Conservation (phyloP, 2,797 vertebrate genomes). For the Kryptolebias ocellatus region DNA sequence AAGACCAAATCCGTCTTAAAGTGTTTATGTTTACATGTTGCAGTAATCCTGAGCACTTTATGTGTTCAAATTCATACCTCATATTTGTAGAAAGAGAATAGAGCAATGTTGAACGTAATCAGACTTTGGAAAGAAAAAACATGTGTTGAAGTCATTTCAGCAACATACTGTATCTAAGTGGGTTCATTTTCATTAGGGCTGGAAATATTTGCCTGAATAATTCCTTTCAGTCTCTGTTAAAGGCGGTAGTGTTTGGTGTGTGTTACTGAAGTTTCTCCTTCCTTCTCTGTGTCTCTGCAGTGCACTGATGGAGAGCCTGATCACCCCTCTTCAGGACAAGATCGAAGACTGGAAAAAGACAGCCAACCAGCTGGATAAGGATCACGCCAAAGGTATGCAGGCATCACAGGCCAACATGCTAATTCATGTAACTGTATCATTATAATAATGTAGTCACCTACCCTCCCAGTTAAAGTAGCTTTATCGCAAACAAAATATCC, state of each 20-base stretch:
- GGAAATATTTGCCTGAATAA: not conserved
- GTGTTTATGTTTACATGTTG: not conserved
- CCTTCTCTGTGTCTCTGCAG: slow-evolving; percentile 65
- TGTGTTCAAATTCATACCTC: too few relatives aligned
- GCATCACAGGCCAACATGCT: not conserved
- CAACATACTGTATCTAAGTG: too few relatives aligned
- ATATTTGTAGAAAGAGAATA: not conserved
- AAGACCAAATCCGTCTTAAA: not conserved
- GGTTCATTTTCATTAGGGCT: too few relatives aligned
- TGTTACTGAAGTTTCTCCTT: not conserved
- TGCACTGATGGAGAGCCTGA: slow-evolving; percentile 95
- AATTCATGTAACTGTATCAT: not conserved
- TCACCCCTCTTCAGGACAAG: slow-evolving; percentile 95
- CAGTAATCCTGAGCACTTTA: not conserved
- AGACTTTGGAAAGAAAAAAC: too few relatives aligned
- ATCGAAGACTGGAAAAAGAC: slow-evolving; percentile 99
- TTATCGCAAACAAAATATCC: too few relatives aligned
- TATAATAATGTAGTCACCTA: not conserved
- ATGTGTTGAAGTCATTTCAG: too few relatives aligned
- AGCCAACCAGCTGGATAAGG: slow-evolving; percentile 95
- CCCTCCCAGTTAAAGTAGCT: not conserved
- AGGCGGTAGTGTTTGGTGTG: rapidly evolving
- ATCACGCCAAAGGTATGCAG: slow-evolving; percentile 93
- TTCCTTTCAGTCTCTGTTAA: rapidly evolving
- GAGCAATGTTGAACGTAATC: not conserved